Evolutionary conservation across 2,797 vertebrate genomes (phyloP).

Genomic region (Mus caroli): DNA sequence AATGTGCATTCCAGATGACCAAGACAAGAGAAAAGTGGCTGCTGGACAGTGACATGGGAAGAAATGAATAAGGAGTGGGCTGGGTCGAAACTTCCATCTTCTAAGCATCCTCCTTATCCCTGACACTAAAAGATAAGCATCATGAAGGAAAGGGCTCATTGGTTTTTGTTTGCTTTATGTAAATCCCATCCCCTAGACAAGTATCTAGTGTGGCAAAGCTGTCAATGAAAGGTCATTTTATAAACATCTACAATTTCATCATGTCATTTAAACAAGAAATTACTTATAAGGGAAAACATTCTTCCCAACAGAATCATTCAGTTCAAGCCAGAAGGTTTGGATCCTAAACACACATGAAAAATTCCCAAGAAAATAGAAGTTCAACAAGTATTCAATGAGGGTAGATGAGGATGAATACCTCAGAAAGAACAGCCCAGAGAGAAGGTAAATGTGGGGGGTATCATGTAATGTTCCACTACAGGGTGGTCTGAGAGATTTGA

Average conservation of each 20-base stretch:
- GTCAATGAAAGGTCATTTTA: slow-evolving; percentile 25
- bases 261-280: not conserved
- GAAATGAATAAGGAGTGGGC: not conserved
- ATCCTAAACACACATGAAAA: slow-evolving; percentile 10
- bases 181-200: not conserved
- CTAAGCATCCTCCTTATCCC: not conserved
- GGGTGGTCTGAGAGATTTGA: not conserved
- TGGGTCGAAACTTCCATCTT: not conserved
- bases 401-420: not conserved
- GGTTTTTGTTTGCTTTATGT: not conserved
- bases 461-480: not conserved
- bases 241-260: slow-evolving; percentile 23
- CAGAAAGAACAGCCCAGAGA: not conserved
- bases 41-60: not conserved
- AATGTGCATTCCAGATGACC: not conserved
- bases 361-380: not conserved
- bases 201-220: not conserved
- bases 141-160: not conserved
- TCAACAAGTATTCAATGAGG: not conserved
- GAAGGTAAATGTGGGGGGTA: too few species aligned
- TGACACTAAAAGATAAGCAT: not conserved
- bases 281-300: slow-evolving; percentile 9
- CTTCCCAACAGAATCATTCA: not conserved
- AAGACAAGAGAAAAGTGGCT: not conserved
- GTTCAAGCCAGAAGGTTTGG: not conserved